Evolutionary conservation across 2,113 vertebrate species (phyloP).

Genomic region (Pavo muticus): DNA sequence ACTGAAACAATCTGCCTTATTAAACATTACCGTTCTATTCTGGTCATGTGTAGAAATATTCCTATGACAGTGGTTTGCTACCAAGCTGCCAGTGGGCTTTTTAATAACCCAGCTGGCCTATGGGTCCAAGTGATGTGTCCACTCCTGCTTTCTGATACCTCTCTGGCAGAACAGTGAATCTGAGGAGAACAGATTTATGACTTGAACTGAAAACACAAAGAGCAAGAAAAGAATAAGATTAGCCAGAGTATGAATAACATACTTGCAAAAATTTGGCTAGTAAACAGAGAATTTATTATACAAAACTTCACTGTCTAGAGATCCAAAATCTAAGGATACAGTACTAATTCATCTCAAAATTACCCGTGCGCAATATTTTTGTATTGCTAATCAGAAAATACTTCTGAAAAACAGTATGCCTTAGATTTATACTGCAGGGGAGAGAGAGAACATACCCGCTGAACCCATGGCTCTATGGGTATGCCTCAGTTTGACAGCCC

Average conservation of each 20-base stretch:
- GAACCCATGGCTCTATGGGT: not conserved
- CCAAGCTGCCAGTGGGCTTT: not conserved
- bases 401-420: not conserved
- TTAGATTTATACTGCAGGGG: not conserved
- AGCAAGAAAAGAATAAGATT: not conserved
- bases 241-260: not conserved
- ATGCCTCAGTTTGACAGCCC: not conserved
- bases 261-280: slow-evolving; percentile 4
- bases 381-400: slow-evolving; percentile 17
- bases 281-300: not conserved
- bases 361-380: not conserved
- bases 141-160: not conserved
- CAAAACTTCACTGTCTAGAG: not conserved
- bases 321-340: not conserved
- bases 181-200: not conserved
- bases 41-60: not conserved
- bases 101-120: not conserved
- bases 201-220: not conserved
- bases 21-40: not conserved
- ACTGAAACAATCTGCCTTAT: not conserved
- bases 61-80: not conserved
- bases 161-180: not conserved
- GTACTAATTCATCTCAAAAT: not conserved
- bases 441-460: not conserved
- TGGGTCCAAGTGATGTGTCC: not conserved